These are phyloP conservation scores for Meloidogyne floridensis DNA, from an alignment of 1,140 invertebrate genomes.

Conservation along the genomic window DNA sequence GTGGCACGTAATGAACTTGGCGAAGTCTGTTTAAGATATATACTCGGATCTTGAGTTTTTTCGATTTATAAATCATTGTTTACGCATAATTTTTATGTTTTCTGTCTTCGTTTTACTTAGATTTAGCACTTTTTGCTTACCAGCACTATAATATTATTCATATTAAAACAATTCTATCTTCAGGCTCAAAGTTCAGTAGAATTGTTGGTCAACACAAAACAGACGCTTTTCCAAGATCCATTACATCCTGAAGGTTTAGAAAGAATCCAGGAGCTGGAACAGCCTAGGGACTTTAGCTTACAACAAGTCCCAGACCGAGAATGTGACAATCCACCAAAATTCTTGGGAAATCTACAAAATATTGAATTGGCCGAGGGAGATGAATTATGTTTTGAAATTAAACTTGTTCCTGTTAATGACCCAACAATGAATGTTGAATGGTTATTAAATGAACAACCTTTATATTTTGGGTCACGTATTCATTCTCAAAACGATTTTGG, in stretches of 20 bases:
- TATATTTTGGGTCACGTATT: slow-evolving; percentile 81
- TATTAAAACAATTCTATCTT: background rate
- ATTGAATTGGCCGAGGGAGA: slow-evolving; percentile 38
- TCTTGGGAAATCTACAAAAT: slow-evolving; percentile 56
- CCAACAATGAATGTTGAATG: slow-evolving; percentile 77
- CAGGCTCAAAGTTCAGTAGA: slow-evolving; percentile 50
- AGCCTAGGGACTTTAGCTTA: slow-evolving; percentile 71
- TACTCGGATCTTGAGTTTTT: no score
- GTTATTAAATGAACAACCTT: slow-evolving; percentile 79
- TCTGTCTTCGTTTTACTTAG: no score
- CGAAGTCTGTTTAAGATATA: slow-evolving; percentile 27
- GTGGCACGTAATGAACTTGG: slow-evolving; percentile 62
- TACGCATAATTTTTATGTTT: no score
- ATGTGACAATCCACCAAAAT: slow-evolving; percentile 60
- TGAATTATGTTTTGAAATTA: slow-evolving; percentile 70
- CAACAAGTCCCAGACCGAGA: slow-evolving; percentile 67
- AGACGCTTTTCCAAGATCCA: slow-evolving; percentile 86
- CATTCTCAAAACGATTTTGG: slow-evolving; percentile 96
- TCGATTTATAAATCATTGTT: no score
- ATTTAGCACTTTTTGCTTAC: no score
- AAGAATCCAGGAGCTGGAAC: slow-evolving; percentile 87
- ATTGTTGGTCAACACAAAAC: slow-evolving; percentile 70
- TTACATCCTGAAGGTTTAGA: slow-evolving; percentile 84
- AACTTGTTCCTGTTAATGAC: slow-evolving; percentile 89
- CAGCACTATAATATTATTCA: background rate